phyloP scores from a whole-genome alignment of 2,113 vertebrate species.

The Sigmodon hispidus region DNA sequence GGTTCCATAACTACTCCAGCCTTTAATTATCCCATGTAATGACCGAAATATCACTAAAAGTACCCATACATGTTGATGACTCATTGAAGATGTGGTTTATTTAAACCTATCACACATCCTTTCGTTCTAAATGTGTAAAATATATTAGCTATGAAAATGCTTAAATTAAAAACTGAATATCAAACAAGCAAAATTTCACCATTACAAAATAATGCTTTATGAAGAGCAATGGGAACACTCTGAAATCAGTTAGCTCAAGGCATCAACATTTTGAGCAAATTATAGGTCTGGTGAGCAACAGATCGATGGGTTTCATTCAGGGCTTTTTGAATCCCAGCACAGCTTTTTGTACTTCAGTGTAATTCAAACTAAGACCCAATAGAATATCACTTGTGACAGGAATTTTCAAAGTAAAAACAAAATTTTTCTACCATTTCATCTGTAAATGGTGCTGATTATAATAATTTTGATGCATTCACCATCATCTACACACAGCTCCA shows the following conservation, averaged over 20 bases:
- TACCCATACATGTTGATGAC: not conserved
- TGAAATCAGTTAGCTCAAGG: not conserved
- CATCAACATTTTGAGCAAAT: not conserved
- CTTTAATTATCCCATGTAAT: not conserved
- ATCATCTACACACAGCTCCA: not conserved
- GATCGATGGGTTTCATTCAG: not conserved
- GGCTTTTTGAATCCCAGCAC: not conserved
- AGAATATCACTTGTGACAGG: not conserved
- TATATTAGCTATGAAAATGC: not conserved
- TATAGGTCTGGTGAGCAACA: not conserved
- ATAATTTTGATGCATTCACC: conserved; percentile 8
- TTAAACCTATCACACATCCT: not conserved
- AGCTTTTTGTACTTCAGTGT: not conserved
- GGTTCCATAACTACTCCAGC: not conserved
- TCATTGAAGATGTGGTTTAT: not conserved
- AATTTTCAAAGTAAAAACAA: conserved; percentile 16
- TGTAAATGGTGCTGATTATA: conserved; percentile 39
- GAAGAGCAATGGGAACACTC: accelerated
- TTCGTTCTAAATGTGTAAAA: not conserved
- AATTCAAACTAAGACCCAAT: not conserved
- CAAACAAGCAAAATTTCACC: not conserved
- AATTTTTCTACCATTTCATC: not conserved
- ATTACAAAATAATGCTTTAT: not conserved
- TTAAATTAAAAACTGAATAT: not conserved
- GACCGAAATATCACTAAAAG: not conserved